A percentile compares a stretch with the other conserved stretches of the same genome.
Evolutionary conservation across 2,113 vertebrate species (phyloP).

Genomic region (Misgurnus mizolepis): DNA sequence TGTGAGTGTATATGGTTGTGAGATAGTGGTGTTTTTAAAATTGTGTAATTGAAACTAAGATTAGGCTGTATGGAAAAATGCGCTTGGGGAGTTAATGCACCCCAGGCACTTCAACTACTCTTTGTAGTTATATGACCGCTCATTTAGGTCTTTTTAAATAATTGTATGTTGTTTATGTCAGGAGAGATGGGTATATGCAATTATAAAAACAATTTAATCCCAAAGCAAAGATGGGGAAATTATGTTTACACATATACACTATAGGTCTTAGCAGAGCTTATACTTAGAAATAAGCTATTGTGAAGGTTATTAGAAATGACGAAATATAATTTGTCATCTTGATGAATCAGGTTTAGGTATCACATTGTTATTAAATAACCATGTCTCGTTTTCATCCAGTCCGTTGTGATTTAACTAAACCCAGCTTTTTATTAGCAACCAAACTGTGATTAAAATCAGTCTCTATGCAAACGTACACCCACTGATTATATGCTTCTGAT

Average conservation of each 20-base stretch:
- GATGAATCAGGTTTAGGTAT: slow-evolving; percentile 1
- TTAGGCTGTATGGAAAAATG: slow-evolving; percentile 20
- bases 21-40: slow-evolving; percentile 26
- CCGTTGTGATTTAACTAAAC: slow-evolving; percentile 4
- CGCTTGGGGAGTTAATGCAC: slow-evolving; percentile 24
- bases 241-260: slow-evolving; percentile 14
- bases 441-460: background rate
- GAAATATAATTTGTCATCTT: slow-evolving; percentile 26
- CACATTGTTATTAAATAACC: slow-evolving; percentile 18
- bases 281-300: slow-evolving; percentile 4
- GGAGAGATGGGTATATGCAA: slow-evolving; percentile 15
- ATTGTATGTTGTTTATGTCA: slow-evolving; percentile 36
- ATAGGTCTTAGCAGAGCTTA: background rate
- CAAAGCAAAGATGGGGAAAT: slow-evolving; percentile 25
- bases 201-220: slow-evolving; percentile 27
- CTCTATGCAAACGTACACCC: background rate
- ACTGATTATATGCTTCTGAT: slow-evolving; percentile 11
- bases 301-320: slow-evolving; percentile 30
- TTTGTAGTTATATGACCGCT: background rate
- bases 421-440: background rate
- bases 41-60: slow-evolving; percentile 46
- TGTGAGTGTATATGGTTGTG: background rate
- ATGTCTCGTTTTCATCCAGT: background rate
- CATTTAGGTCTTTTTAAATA: slow-evolving; percentile 23
- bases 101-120: background rate